Evolutionary conservation across 2,113 vertebrate genomes (phyloP).

Genomic region (Synodontis membranacea): DNA sequence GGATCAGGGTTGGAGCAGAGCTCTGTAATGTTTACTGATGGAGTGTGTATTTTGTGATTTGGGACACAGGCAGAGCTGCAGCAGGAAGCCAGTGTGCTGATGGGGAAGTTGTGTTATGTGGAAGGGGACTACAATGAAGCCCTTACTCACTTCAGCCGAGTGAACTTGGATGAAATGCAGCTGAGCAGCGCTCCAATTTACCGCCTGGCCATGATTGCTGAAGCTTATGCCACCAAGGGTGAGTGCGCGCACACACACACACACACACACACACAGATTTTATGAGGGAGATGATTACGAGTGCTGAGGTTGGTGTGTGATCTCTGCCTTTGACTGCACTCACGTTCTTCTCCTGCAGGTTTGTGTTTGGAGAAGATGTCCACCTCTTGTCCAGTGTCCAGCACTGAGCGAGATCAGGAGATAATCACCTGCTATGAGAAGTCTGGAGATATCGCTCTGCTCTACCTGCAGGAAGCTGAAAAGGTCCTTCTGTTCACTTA

Average conservation of each 20-base stretch:
- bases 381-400: constrained; percentile 79
- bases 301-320: background rate
- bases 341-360: constrained; percentile 66
- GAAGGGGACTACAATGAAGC: constrained; percentile 91
- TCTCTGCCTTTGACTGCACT: background rate
- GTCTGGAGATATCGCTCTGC: constrained; percentile 92
- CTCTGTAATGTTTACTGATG: background rate
- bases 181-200: constrained; percentile 84
- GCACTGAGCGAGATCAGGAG: constrained; percentile 83
- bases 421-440: constrained; percentile 97
- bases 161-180: constrained; percentile 86
- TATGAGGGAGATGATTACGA: background rate
- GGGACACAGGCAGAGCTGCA: constrained; percentile 85
- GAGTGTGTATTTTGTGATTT: constrained; percentile 45
- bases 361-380: constrained; percentile 93
- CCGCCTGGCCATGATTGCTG: constrained; percentile 89
- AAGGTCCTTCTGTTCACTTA: constrained; percentile 72
- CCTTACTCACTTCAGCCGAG: constrained; percentile 79
- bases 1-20: background rate
- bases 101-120: constrained; percentile 93
- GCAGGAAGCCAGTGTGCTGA: constrained; percentile 88
- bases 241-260: constrained; percentile 39
- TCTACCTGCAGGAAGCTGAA: constrained; percentile 97
- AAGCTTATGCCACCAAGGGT: constrained; percentile 95
- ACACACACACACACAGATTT: background rate